Base-by-base conservation (phyloP, 2,888 invertebrate species). In the Chaetoderma sp. region DNA sequence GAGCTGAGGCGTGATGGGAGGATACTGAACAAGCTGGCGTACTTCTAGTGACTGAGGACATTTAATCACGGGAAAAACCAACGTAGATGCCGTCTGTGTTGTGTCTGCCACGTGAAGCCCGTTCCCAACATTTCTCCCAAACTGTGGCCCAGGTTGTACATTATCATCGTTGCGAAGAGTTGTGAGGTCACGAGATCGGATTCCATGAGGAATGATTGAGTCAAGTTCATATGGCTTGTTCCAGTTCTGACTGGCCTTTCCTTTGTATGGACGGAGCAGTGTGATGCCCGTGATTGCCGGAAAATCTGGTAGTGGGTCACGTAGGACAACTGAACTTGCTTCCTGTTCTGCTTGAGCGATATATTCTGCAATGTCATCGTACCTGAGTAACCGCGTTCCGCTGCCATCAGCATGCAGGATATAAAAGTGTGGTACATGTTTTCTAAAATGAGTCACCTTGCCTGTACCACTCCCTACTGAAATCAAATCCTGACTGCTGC, bases 371-470 rank as follows among this genome's bases (percentile, higher is more conserved):
- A 86, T 73, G 67, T 85, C 84, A 66, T 83, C 79, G 65, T 80
- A 84, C 13, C 85, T 69, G 50, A 83, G 72, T 39, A 86, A 68
- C 68, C 86, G 85, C 0, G 80, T 82, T 4, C 85, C 86, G 67
- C 82, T 82, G 4, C 85, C 84, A 69, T 85, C 83, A 23, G 75
- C 67, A 58, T 84, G 82, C 16, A 85, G 65, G 44, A 85, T 76
- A 61, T 86, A 86, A 70, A 85, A 82, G 21, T 83, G 62, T 13
- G 86, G 86, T 30, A 83, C 79, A 67, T 86, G 85, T 64, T 84
- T 78, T 45, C 76, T 78, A 59, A 74, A 83, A 0, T 71, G 61
- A 0, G 70, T 65, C 21, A 81, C 62, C 63, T 75, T 75, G 8
- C 10, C 25, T 21, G 21, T 70, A 13, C 33, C 28, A 10, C 62